phyloP scores from a whole-genome alignment of 2,888 invertebrate species.

The Keiferia lycopersicella region DNA sequence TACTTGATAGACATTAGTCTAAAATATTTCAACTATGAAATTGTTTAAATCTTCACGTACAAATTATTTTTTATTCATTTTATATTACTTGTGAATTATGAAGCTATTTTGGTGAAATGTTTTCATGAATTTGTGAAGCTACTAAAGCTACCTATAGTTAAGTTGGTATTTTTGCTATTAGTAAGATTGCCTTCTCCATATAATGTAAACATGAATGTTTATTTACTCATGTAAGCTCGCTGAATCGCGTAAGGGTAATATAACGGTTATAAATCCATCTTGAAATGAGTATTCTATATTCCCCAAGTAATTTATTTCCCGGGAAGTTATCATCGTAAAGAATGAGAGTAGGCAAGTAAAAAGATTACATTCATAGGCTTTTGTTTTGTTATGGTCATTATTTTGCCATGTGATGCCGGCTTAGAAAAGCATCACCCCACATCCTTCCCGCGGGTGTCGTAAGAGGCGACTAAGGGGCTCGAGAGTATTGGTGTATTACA shows the following conservation, averaged over 20 bases:
- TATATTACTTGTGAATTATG: background rate
- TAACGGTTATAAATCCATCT: constrained; percentile 3
- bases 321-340: background rate
- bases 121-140: no score
- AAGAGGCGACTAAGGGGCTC: no score
- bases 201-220: background rate
- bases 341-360: background rate
- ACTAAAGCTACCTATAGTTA: no score
- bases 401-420: no score
- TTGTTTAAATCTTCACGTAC: no score
- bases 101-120: background rate
- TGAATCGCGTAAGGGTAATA: background rate
- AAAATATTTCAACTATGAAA: no score
- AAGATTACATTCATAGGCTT: background rate
- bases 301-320: background rate
- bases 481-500: no score
- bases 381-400: background rate
- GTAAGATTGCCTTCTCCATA: background rate
- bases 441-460: no score
- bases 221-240: background rate
- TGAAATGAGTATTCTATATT: constrained; percentile 5
- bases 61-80: no score
- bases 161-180: no score
- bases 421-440: no score
- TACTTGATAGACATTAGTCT: no score